Percentiles rank a stretch among this genome's conserved stretches.
Conservation (phyloP, 2,888 invertebrate genomes). For the Microplitis manilae region DNA sequence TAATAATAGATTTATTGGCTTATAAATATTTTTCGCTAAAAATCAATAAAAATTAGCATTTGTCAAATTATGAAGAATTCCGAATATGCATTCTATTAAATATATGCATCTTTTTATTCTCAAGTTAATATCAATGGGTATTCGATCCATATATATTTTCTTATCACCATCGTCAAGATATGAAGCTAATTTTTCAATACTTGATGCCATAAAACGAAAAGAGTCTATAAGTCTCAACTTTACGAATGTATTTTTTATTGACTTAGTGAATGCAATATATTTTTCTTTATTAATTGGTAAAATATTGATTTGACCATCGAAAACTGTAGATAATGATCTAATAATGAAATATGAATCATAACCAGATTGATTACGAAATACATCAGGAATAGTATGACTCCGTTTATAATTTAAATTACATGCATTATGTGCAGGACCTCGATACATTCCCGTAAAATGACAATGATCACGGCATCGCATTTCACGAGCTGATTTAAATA, state of each 20-base stretch:
- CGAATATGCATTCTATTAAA: no score
- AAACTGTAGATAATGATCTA: constrained; percentile 45
- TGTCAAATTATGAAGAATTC: no score
- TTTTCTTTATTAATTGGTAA: not conserved
- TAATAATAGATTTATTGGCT: no score
- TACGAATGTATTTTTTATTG: not conserved
- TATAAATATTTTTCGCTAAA: no score
- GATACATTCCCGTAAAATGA: constrained; percentile 1
- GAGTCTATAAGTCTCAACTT: not conserved
- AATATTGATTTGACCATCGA: constrained; percentile 42
- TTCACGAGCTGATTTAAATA: no score
- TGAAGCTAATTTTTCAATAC: constrained; percentile 14
- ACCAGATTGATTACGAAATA: constrained; percentile 58
- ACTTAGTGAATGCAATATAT: constrained; percentile 1
- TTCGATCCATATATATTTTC: no score
- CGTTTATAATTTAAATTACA: constrained; percentile 33
- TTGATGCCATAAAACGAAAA: not conserved
- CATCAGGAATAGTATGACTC: constrained; percentile 47
- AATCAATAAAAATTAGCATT: no score
- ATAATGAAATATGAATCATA: constrained; percentile 57
- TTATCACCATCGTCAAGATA: not conserved
- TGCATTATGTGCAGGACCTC: not conserved
- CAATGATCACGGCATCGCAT: not conserved
- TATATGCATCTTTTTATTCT: no score
- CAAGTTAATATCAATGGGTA: no score